phyloP scores from a whole-genome alignment of 2,888 invertebrate genomes.

The Folsomia manolachei region DNA sequence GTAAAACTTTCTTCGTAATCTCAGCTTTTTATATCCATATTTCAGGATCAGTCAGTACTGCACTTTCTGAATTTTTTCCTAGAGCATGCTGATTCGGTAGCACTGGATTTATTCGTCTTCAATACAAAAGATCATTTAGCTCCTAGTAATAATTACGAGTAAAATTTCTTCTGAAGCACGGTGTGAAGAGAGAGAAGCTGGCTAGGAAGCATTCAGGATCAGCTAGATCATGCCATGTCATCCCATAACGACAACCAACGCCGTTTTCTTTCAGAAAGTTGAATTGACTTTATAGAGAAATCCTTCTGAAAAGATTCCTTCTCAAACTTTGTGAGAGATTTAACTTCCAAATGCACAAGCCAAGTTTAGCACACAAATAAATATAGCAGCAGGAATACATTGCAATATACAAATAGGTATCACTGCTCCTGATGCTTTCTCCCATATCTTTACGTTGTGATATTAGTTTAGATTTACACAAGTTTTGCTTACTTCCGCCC shows the following conservation, averaged over 20 bases:
- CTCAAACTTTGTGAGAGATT: neutral
- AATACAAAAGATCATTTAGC: neutral
- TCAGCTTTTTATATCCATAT: no score
- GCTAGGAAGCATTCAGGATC: neutral
- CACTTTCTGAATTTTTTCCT: no score
- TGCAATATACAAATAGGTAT: neutral
- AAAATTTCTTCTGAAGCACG: no score
- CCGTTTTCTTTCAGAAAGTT: conserved; percentile 9
- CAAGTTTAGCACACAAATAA: neutral
- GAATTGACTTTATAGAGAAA: conserved; percentile 13
- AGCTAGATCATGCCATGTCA: no score
- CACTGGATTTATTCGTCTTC: neutral
- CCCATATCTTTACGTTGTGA: neutral
- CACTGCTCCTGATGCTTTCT: neutral
- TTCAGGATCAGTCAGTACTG: no score
- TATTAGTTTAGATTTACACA: neutral
- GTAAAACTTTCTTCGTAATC: neutral
- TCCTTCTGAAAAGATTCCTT: neutral
- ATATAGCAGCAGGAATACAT: neutral
- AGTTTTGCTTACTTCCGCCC: neutral
- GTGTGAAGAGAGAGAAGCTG: no score
- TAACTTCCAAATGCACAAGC: neutral
- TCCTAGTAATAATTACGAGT: neutral
- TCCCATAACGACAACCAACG: no score
- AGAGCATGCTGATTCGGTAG: neutral